Base-by-base conservation (phyloP, 2,797 vertebrate genomes). In the Cossypha polioptera region DNA sequence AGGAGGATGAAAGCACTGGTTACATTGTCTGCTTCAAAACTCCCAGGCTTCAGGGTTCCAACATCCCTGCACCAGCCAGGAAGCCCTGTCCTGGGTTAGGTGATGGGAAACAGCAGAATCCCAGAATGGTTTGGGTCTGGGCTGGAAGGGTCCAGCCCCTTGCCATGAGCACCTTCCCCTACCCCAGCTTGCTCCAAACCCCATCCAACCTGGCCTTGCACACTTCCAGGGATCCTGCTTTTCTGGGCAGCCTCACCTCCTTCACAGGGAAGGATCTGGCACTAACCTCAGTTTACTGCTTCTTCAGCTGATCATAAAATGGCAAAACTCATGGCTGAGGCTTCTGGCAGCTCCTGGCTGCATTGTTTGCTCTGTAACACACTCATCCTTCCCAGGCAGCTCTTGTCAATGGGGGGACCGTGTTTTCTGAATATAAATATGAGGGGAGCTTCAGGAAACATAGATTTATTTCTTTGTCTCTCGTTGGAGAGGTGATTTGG, bases 1-100 rank as follows among this genome's bases (percentile, higher is more conserved):
- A 61, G 88, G 38, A 80, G 76, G 79, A 79, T 85, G 90, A 96
- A 93, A 90, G 77, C 78, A 20, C 47, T 54, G 55, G 20, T 59
- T 92, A 16, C 3, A 8, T 84, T 83, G 94, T 83, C 48, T 51
- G 28, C 29, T 28, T 50, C 48, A 50, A 17, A 50, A 28, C 26
- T 50, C 48, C 48, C 48, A 50, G 26, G 48, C 26, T 28, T 50
- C 48, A 50, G 26, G 16, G 15, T 17, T 51, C 50, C 50, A 51
- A 29, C 28, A 29, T 29, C 28, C 29, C 21, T 78, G 54, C 26
- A 10, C 42, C 62, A 16, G 10, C 55, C 25, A 19, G 53, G 50
- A 50, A 59, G 21, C 3, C 5, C 24, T 79, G 35, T 53, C 35
- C 47, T 76, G 47, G 6, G 36, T 48, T 13, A 35, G 38, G n/a